Base-by-base conservation (phyloP, 2,113 vertebrate species). In the Synodontis membranacea region DNA sequence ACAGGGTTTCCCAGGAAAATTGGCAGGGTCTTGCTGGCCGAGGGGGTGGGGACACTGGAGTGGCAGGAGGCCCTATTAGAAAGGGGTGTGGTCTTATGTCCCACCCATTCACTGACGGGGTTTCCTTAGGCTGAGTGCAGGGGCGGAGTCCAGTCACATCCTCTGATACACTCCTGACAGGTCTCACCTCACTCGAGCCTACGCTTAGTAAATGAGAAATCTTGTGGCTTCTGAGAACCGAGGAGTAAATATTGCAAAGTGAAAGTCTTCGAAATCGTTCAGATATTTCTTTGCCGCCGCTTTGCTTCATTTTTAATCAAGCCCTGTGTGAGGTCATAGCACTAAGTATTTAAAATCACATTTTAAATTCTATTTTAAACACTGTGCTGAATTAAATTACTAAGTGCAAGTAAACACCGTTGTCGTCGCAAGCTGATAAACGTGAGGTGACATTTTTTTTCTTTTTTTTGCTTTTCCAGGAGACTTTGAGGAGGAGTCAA, bases 401-500 rank as follows among this genome's bases (percentile, higher is more conserved):
- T 46, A 28, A 46, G 11, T 1, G 2, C 25, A 44, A 25, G 39
- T 44, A 74, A 25, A 48, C 72, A 78, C 15, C 1, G 4, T 19
- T 50, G 10, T 15, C 7, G 3, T 31, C 19, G 2, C 46, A 50
- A 50, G 46, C 23, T 75, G n/a, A 19, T 39, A 11, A n/a, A n/a
- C 28, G 14, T 46, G 25, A 0, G 6, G 4, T 39, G 25, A n/a
- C n/a, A n/a, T 81, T 28, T 68, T 25, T 44, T 2, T 12, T 14
- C 39, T 19, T 37, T 56, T 81, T 76, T 34, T 80, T 80, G 17
- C 48, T 44, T 89, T 4, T 5, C n/a, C 62, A 97, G 97, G 97
- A 89, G 97, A 98, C 64, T 97, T 98, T 85, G 97, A 98, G 91
- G 97, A 98, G 84, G 97, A 98, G 86, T 98, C 97, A 0, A 97